Conservation (phyloP, 2,797 vertebrate genomes). For the Lerista edwardsae region DNA sequence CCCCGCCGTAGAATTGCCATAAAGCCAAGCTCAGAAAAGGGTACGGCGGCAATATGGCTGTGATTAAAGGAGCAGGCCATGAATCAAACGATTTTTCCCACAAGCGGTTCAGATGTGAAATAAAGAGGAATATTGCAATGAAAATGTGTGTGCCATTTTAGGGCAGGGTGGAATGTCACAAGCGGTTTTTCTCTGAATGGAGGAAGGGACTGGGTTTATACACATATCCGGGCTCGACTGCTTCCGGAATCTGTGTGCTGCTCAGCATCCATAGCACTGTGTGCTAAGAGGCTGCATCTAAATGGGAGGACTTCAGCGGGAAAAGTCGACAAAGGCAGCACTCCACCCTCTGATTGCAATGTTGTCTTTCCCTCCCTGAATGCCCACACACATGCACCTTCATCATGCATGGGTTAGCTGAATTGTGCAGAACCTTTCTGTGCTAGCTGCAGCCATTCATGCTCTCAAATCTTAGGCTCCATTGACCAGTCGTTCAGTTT, state of each 20-base stretch:
- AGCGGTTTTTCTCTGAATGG: background rate
- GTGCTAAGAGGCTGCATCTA: background rate
- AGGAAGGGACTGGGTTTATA: background rate
- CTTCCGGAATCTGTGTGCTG: background rate
- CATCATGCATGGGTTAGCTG: background rate
- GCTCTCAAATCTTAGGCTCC: background rate
- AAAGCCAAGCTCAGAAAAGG: conserved; percentile 34
- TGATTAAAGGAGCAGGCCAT: conserved; percentile 26
- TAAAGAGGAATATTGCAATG: conserved; percentile 14
- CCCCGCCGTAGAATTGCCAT: conserved; percentile 47
- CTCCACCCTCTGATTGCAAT: background rate
- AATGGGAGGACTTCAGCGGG: background rate
- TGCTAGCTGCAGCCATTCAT: background rate
- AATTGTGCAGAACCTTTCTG: too few species aligned
- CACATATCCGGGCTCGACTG: background rate
- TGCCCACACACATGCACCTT: background rate
- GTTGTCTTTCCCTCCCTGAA: background rate
- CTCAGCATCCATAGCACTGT: background rate
- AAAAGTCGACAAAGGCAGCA: conserved; percentile 22
- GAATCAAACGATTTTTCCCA: background rate
- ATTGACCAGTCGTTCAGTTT: too few species aligned
- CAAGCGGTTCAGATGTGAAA: conserved; percentile 35
- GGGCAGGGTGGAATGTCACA: background rate
- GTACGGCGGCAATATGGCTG: conserved; percentile 31
- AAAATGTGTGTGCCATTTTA: conserved; percentile 26